phyloP scores from a whole-genome alignment of 2,888 invertebrate genomes.

The Maniola hyperantus region DNA sequence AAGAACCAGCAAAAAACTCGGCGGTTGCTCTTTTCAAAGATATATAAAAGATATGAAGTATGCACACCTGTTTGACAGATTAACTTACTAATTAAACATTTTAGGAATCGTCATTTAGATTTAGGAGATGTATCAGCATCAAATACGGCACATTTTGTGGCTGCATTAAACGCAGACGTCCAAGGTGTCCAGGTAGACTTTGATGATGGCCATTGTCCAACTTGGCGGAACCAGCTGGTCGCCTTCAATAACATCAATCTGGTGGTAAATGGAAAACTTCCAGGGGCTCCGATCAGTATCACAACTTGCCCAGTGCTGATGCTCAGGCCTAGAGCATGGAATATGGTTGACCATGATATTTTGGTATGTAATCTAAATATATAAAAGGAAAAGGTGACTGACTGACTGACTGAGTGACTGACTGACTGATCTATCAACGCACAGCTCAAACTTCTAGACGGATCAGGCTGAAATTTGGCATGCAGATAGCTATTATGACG shows the following conservation, averaged over 20 bases:
- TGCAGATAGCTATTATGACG: too few species aligned
- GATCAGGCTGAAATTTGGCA: too few species aligned
- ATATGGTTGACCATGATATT: constrained; percentile 86
- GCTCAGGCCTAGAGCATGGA: constrained; percentile 88
- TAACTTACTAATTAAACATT: constrained; percentile 27
- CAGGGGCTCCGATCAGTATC: constrained; percentile 76
- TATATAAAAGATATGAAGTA: too few species aligned
- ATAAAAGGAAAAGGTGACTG: too few species aligned
- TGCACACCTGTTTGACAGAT: neutral
- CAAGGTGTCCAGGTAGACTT: constrained; percentile 86
- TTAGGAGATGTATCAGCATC: constrained; percentile 86
- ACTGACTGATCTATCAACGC: too few species aligned
- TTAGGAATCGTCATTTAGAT: constrained; percentile 83
- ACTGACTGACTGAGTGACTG: too few species aligned
- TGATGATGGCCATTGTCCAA: constrained; percentile 89
- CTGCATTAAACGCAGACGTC: constrained; percentile 79
- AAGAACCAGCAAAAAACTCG: too few species aligned
- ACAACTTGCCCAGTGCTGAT: constrained; percentile 84
- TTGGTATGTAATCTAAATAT: constrained; percentile 67
- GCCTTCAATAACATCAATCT: constrained; percentile 84
- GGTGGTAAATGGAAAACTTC: constrained; percentile 78
- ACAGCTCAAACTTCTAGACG: too few species aligned
- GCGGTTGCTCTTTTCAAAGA: too few species aligned
- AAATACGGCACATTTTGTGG: constrained; percentile 80
- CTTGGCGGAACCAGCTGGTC: constrained; percentile 86